These are phyloP conservation scores for Cordylochernes scorpioides DNA, from an alignment of 2,888 invertebrate genomes.

Conservation along the genomic window DNA sequence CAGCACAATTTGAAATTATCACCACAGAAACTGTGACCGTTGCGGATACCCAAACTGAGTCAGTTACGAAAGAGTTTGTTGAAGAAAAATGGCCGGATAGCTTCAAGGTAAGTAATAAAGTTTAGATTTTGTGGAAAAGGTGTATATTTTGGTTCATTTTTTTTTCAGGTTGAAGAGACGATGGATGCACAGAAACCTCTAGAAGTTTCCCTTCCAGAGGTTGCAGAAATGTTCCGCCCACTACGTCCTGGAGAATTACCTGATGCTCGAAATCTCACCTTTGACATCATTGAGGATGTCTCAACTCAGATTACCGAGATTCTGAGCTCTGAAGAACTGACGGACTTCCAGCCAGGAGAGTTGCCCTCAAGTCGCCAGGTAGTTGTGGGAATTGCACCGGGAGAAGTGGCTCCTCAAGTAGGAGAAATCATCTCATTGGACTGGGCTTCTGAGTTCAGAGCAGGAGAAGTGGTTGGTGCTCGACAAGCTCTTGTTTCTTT, in stretches of 20 bases:
- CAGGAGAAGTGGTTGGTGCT: slow-evolving; percentile 5
- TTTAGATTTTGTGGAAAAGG: too few relatives aligned
- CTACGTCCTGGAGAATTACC: slow-evolving; percentile 8
- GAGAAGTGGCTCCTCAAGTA: slow-evolving; percentile 10
- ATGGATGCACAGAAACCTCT: too few relatives aligned
- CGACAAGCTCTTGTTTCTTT: slow-evolving; percentile 6
- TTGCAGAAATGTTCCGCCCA: too few relatives aligned
- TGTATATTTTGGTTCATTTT: too few relatives aligned
- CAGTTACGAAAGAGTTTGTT: slow-evolving; percentile 8
- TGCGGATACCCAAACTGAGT: slow-evolving; percentile 9
- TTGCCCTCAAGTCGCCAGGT: slow-evolving; percentile 6
- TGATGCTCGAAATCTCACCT: slow-evolving; percentile 5
- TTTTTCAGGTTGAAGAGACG: too few relatives aligned
- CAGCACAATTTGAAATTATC: slow-evolving; percentile 1
- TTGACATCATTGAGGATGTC: slow-evolving; percentile 7
- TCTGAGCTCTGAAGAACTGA: slow-evolving; percentile 5
- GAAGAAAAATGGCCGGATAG: slow-evolving; percentile 9
- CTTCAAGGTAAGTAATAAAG: slow-evolving; percentile 11
- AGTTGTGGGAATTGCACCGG: slow-evolving; percentile 7
- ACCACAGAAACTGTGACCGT: too few relatives aligned
- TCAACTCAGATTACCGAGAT: slow-evolving; percentile 8
- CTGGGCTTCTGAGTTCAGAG: slow-evolving; percentile 5
- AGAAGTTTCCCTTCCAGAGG: too few relatives aligned
- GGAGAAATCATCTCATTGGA: slow-evolving; percentile 6
- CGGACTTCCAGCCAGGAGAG: slow-evolving; percentile 8